Base-by-base conservation (phyloP, 2,888 invertebrate genomes). In the Chironomus tentans region DNA sequence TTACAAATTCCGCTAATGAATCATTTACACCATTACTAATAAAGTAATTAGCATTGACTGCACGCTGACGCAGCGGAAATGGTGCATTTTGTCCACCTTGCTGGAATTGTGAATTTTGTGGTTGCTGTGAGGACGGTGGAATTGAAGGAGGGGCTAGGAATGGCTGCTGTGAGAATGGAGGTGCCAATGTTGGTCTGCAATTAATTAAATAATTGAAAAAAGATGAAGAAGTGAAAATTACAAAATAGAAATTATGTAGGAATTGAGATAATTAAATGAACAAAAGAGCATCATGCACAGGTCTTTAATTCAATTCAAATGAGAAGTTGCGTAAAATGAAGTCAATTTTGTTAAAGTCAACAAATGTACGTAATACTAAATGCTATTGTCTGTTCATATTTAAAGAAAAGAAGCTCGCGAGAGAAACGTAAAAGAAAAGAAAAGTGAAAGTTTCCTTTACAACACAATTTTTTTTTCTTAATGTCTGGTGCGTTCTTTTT, bases 1-100 rank as follows among this genome's bases (percentile, higher is more conserved):
- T 46, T 10, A 74, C 10, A 74, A 74, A 24, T 74, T n/a, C 46
- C 28, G 28, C n/a, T 13, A 68, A 65, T 65, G 56, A 56, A 18
- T 15, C 18, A 18, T 18, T 56, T 18, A 56, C 18, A 56, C 18
- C 56, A 18, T 56, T 38, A 38, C 38, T 38, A 38, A 38, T 38
- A 10, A 38, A 56, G 56, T 5, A 1, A 18, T 15, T 15, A 3
- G 1, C 56, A 6, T 4, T 56, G n/a, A 56, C 18, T 18, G 56
- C 56, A 15, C 56, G 56, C 18, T 56, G 56, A 56, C 56, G 56
- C n/a, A 56, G 56, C 5, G 56, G 56, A 56, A 56, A 56, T 7
- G 56, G 56, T 56, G 56, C 7, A 56, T 56, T 56, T 38, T 1
- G 38, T n/a, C n/a, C n/a, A 1, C 38, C 38, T 38, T 7, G 7